These are phyloP conservation scores for Chiroxiphia lanceolata DNA, from an alignment of 2,797 vertebrate species.

Conservation along the genomic window DNA sequence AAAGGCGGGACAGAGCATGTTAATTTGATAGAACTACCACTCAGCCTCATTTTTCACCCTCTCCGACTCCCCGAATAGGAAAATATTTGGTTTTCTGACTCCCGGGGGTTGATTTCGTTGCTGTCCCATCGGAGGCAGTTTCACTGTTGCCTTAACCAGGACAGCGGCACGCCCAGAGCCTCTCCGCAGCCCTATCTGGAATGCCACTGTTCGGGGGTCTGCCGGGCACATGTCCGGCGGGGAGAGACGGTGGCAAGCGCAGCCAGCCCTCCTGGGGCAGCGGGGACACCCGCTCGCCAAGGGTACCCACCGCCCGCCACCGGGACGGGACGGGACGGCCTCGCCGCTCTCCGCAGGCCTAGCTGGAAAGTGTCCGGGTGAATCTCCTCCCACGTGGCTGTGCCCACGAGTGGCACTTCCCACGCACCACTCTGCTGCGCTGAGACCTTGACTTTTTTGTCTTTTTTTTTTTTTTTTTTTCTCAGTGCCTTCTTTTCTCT, in stretches of 20 bases:
- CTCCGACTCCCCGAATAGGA: not conserved
- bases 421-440: not conserved
- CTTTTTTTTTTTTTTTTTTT: rapidly evolving
- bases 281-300: not conserved
- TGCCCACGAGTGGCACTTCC: not conserved
- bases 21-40: not conserved
- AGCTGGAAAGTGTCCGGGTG: rapidly evolving
- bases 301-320: not conserved
- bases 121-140: not conserved
- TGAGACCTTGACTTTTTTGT: not conserved
- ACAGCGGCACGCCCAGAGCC: not conserved
- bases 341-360: not conserved
- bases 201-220: not conserved
- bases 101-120: not conserved
- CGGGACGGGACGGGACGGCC: not conserved
- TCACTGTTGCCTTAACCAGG: not conserved
- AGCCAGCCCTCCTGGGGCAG: not conserved
- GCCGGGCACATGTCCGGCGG: not conserved
- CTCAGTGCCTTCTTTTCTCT: not conserved
- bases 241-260: not conserved
- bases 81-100: not conserved
- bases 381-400: not conserved
- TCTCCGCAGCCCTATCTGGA: not conserved
- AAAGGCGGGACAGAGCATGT: not conserved
- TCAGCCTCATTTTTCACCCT: not conserved